These are phyloP conservation scores for Lithobates sylvaticus DNA, from an alignment of 2,797 vertebrate genomes.

Conservation along the genomic window DNA sequence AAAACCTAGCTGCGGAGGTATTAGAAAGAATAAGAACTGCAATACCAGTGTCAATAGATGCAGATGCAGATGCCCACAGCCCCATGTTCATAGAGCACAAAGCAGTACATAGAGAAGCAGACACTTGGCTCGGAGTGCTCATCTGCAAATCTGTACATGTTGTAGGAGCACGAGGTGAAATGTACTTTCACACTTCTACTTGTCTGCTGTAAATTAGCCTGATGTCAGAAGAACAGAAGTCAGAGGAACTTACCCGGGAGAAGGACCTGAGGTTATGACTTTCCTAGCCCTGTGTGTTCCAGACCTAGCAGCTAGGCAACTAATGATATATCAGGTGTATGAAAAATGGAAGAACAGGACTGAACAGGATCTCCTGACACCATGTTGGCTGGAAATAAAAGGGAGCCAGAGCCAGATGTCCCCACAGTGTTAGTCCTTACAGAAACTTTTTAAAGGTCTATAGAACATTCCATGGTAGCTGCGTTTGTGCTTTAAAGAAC, in stretches of 20 bases:
- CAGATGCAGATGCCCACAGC: too few relatives aligned
- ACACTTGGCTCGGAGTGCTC: background rate
- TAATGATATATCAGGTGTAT: conserved; percentile 27
- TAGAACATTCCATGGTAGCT: too few relatives aligned
- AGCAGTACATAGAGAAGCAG: too few relatives aligned
- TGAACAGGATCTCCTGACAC: conserved; percentile 28
- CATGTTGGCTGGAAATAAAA: background rate
- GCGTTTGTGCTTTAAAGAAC: too few relatives aligned
- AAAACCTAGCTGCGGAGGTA: too few relatives aligned
- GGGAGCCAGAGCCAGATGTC: conserved; percentile 10
- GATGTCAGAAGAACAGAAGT: conserved; percentile 3
- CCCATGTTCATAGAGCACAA: too few relatives aligned
- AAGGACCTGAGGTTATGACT: conserved; percentile 3
- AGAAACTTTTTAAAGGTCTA: background rate
- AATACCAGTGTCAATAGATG: too few relatives aligned
- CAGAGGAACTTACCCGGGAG: background rate
- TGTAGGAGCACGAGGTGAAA: background rate
- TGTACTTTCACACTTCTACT: background rate
- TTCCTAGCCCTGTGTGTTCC: conserved; percentile 14
- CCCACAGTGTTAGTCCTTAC: background rate
- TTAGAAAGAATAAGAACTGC: too few relatives aligned
- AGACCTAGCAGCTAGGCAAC: background rate
- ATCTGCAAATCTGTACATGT: background rate
- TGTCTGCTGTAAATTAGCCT: conserved; percentile 7
- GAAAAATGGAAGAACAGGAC: conserved; percentile 35